phyloP scores from a whole-genome alignment of 2,113 vertebrate genomes.

The Rhadina sibilatrix region DNA sequence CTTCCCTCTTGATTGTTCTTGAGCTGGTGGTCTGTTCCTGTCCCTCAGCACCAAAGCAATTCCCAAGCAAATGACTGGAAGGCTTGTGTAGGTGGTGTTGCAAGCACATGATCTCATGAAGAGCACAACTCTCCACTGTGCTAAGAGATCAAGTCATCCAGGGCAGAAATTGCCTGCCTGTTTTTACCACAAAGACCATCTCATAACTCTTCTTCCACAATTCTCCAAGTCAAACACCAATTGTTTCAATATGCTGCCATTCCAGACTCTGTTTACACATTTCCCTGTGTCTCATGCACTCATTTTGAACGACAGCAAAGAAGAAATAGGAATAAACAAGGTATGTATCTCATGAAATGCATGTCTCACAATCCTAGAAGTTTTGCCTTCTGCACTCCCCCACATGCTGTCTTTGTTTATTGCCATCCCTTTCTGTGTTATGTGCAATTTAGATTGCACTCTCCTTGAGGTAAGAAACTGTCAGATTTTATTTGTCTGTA shows the following conservation, averaged over 20 bases:
- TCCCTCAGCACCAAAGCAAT: not conserved
- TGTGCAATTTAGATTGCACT: not conserved
- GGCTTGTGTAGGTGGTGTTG: not conserved
- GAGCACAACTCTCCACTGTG: not conserved
- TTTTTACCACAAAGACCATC: not conserved
- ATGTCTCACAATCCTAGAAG: not conserved
- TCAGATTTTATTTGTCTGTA: constrained; percentile 5
- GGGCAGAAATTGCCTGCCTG: not conserved
- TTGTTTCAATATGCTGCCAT: not conserved
- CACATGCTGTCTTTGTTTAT: constrained; percentile 5
- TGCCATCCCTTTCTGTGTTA: not conserved
- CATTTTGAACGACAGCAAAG: not conserved
- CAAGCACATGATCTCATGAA: not conserved
- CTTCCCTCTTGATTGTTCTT: not conserved
- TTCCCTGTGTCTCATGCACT: not conserved
- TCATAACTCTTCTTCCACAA: not conserved
- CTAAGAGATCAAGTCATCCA: not conserved
- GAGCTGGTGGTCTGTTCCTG: not conserved
- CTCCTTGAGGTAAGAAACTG: not conserved
- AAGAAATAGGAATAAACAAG: not conserved
- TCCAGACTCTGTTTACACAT: not conserved
- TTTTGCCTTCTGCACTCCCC: not conserved
- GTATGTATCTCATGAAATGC: not conserved
- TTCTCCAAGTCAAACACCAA: not conserved
- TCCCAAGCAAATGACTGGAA: not conserved